Evolutionary conservation across 2,797 vertebrate species (phyloP).

Genomic region (Macropus fuliginosus): DNA sequence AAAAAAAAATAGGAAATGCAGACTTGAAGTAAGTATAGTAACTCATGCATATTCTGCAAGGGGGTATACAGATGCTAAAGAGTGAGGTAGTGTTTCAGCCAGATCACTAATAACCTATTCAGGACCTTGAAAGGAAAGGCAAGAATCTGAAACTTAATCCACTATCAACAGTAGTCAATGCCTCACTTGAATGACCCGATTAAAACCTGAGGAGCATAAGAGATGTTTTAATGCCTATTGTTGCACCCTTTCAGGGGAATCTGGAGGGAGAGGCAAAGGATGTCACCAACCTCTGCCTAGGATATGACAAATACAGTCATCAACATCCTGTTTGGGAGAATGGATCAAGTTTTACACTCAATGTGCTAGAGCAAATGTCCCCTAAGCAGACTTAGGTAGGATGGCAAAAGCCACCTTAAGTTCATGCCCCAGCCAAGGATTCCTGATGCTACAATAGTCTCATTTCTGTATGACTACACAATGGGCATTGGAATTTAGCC

Average conservation of each 20-base stretch:
- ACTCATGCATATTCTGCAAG: background rate
- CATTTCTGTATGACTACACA: conserved; percentile 35
- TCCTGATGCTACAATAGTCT: background rate
- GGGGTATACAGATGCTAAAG: background rate
- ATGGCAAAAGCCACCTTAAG: background rate
- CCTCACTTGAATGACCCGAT: background rate
- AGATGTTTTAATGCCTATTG: background rate
- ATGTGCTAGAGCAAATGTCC: conserved; percentile 14
- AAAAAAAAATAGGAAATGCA: background rate
- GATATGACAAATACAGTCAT: background rate
- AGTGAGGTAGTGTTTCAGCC: background rate
- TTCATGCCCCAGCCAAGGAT: conserved; percentile 3
- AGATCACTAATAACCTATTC: background rate
- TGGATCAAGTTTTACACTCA: conserved; percentile 14
- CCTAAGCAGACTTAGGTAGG: background rate
- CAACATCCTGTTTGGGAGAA: background rate
- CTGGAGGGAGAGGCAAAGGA: background rate
- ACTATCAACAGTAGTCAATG: background rate
- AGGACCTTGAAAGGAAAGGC: background rate
- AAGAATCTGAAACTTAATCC: background rate
- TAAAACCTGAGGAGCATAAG: background rate
- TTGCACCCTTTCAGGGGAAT: background rate
- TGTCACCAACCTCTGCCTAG: background rate
- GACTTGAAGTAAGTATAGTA: background rate
- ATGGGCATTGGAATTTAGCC: conserved; percentile 28